Base-by-base conservation (phyloP, 1,140 invertebrate species). In the Lasioglossum albipes region DNA sequence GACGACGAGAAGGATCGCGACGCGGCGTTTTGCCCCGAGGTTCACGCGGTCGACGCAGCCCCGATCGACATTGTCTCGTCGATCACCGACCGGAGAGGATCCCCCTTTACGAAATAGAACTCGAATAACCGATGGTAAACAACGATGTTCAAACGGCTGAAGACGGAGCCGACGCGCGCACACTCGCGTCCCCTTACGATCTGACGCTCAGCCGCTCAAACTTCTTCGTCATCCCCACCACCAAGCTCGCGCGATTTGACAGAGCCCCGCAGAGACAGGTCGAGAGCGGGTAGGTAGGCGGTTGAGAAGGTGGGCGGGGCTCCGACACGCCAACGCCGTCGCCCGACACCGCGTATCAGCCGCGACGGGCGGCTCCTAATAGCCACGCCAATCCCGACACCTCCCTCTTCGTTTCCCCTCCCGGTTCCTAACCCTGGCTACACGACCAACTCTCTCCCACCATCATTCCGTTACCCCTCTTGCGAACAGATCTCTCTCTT, bases 101-200 rank as follows among this genome's bases (percentile, higher is more conserved):
- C 20, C 6, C 20, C 6, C 20, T n/a, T 36, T 7, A 6, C 57
- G 57, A 20, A 64, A 54, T 68, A 0, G 12, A 36, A 4, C 20
- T 13, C 54, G 18, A 16, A 31, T 9, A 64, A 57, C 41, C 27
- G 36, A 10, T 41, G 79, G 42, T 9, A 36, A 18, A 6, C 7
- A 27, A 31, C 16, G 79, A 54, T 57, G 70, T 16, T 16, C 7
- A 31, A 64, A 74, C 69, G 49, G 42, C 74, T 59, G 64, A 77
- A 72, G 78, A 89, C 82, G 79, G 64, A 70, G 61, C 65, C 22
- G 82, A 76, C 85, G 79, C 87, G 90, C 87, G 85, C 90, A 84
- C 90, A 79, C 81, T 89, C 90, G 86, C 89, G 90, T 89, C 87
- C 85, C 80, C 80, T 84, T 82, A 83, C 88, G 90, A 85, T 92